Conservation (phyloP, 2,113 vertebrate species). For the Prinia subflava region DNA sequence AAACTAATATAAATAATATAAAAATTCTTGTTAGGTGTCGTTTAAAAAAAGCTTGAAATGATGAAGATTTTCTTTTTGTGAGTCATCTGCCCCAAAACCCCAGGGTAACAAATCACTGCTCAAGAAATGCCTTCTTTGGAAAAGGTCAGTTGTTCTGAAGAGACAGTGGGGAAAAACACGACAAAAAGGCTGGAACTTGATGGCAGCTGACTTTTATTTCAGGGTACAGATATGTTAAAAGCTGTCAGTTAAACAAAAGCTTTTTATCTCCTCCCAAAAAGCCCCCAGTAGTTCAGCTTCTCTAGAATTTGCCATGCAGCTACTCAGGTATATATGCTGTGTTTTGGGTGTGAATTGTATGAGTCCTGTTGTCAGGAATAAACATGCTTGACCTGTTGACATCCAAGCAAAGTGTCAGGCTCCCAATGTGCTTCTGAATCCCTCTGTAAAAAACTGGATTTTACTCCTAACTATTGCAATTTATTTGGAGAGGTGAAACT, state of each 20-base stretch:
- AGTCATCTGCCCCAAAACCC: neutral
- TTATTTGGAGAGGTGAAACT: neutral
- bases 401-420: neutral
- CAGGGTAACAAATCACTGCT: neutral
- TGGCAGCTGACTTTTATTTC: constrained; percentile 3
- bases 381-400: neutral
- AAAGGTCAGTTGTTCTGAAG: constrained; percentile 23
- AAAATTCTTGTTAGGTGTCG: neutral
- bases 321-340: neutral
- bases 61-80: neutral
- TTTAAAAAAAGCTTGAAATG: neutral
- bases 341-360: neutral
- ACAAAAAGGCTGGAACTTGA: neutral
- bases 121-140: neutral
- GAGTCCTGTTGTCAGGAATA: neutral
- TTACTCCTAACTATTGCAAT: neutral
- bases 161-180: neutral
- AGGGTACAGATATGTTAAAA: neutral
- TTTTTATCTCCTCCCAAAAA: neutral
- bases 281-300: neutral
- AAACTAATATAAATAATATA: neutral
- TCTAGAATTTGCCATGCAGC: neutral
- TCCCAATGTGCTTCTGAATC: neutral
- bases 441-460: neutral
- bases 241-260: neutral